Base-by-base conservation (phyloP, 2,797 vertebrate species). In the Iguana delicatissima region DNA sequence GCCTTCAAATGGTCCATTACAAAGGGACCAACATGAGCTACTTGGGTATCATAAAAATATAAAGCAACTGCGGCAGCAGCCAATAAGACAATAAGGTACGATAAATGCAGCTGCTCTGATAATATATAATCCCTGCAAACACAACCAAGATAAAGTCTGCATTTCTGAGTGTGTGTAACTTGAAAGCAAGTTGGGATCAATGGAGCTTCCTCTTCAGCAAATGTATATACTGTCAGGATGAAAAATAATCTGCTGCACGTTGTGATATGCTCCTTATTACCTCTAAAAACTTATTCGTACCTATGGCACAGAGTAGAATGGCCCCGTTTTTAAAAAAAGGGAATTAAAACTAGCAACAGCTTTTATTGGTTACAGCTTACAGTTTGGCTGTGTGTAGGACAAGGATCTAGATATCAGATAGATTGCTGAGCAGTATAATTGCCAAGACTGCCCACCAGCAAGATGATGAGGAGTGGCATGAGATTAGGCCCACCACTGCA, bases 121-220 rank as follows among this genome's bases (percentile, higher is more conserved):
- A 81, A 81, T 57, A 81, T 55, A 55, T 38, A 80, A 80, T 80
- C 79, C n/a, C 50, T 32, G 50, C 79, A 80, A 80, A n/a, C 50
- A n/a, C 42, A 18, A 29, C 50, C 29, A 32, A 52, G 50, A 80
- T 80, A 52, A 80, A 80, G 29, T 14, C 46, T 55, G 46, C 29
- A 18, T 80, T 80, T 80, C 50, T n/a, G 32, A n/a, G 6, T 9
- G 29, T 81, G 52, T n/a, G 35, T 81, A 81, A 52, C 26, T 32
- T 55, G 74, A n/a, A 80, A 80, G 52, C 16, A n/a, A 81, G 80
- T 9, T 57, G 80, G n/a, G 32, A 57, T 81, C 80, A 57, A 10
- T 81, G 52, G 32, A 22, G 52, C 16, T 57, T 81, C 6, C 32
- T 57, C 59, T 7, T n/a, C 52, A 22, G 80, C 59, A 81, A 81